Evolutionary conservation across 2,797 vertebrate genomes (phyloP), one percentile per base, ranked within the genome.

Genomic region (Platalea minor): DNA sequence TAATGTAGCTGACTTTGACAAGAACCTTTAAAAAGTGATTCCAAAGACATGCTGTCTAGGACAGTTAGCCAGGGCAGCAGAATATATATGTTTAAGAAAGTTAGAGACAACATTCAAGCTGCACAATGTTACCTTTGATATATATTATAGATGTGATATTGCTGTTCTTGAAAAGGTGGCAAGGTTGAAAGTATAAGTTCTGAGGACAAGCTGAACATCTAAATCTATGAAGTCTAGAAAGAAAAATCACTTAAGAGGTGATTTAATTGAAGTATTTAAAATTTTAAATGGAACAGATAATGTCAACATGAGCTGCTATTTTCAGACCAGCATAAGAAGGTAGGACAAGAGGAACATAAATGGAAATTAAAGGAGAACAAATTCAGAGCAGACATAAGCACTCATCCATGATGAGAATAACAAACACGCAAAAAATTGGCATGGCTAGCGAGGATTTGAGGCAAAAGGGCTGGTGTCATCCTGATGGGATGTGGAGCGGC

Each of bases 251-350:
- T 93, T 94, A 96, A 97, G 76, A 95, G 94, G 73, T 96, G 92
- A 96, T 97, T 97, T 93, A 97, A 95, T 97, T 97, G 69, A 97
- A 97, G 91, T 91, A 95, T 97, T 98, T 97, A 95, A 97, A 95
- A 82, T 95, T 96, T 97, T 97, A 97, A 97, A 95, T 88, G 82
- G 85, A 91, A 92, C 43, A 94, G 92, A 96, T 97, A 98, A 94
- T 97, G 96, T 97, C 96, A 97, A 97, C 91, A 96, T 48, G 90
- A 94, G 86, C 85, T 97, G 68, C 86, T 96, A 88, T 97, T 97
- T 96, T 98, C 95, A 94, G 86, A 89, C 31, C 76, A 91, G 92
- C 63, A 53, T 57, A 94, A 95, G 95, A 95, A 97, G 93, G 87
- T 37, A 97, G 89, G 91, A 96, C 79, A 95, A 95, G 91, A 89